A percentile compares a stretch with the other conserved stretches of the same genome.
phyloP scores from a whole-genome alignment of 2,113 vertebrate genomes.

The Setophaga kirtlandii region DNA sequence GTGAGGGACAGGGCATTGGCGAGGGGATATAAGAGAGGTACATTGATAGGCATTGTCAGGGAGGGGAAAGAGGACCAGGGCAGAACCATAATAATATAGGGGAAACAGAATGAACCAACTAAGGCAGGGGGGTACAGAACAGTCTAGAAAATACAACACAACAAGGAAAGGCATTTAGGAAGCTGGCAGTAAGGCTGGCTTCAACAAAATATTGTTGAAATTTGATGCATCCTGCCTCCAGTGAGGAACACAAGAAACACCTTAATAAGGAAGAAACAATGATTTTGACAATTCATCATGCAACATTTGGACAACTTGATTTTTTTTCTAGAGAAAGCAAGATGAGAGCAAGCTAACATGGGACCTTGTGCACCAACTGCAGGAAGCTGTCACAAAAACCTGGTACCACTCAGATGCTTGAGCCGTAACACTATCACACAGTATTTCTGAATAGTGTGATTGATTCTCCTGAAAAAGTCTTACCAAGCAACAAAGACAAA shows the following conservation, averaged over 20 bases:
- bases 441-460: background rate
- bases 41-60: no score
- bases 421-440: background rate
- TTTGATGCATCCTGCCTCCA: accelerated
- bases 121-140: no score
- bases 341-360: background rate
- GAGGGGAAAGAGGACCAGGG: no score
- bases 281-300: background rate
- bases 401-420: background rate
- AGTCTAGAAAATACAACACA: no score
- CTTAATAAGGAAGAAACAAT: background rate
- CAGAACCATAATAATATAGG: no score
- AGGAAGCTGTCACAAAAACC: background rate
- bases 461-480: background rate
- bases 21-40: no score
- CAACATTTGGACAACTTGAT: background rate
- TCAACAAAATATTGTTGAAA: background rate
- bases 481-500: background rate
- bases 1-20: no score
- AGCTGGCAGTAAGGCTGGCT: background rate
- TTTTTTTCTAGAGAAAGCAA: background rate
- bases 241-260: background rate
- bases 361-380: background rate
- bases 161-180: background rate
- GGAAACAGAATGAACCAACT: no score